Base-by-base conservation (phyloP, 2,888 invertebrate species). In the Netelia melanura region DNA sequence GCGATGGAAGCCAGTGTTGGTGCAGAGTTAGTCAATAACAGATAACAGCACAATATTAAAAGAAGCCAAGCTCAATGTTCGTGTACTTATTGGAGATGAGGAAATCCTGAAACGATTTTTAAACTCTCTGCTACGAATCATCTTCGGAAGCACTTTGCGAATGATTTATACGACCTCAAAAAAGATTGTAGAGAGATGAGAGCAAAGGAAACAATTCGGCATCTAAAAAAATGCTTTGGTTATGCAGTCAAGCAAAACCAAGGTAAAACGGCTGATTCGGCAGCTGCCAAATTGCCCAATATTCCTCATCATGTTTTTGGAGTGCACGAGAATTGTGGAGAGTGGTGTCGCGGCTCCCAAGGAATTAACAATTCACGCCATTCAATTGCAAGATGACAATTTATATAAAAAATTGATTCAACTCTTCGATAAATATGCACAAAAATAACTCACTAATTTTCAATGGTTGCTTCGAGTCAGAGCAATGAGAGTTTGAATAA, bases 1-100 rank as follows among this genome's bases (percentile, higher is more conserved):
- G 88, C 89, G 0, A 90, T 90, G 89, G 90, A 90, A 64, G 67
- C 90, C 9, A 71, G 84, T 72, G 87, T 72, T 44, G 90, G 86
- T 1, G 89, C 80, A 30, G 21, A 85, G 25, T 23, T 90, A 8
- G 64, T 88, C 1, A 87, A 21, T 21, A 21, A 21, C 21, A 21
- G 17, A 84, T 48, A 17, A 85, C 9, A 90, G 88, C 67, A 38
- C 6, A 8, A 85, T 88, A 62, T 67, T 89, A 5, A 84, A 88
- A 86, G 87, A 89, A 77, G 58, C 58, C 17, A 70, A 71, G 11
- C 17, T 89, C 48, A 30, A 86, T 25, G 87, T 89, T n/a, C 65
- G 86, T 17, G 87, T 88, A 11, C 10, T 90, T 1, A 82, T 89
- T 14, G 89, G 88, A 1, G 89, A 90, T 86, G 88, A 76, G 84